phyloP scores from a whole-genome alignment of 2,113 vertebrate genomes.

The Myxocyprinus asiaticus region DNA sequence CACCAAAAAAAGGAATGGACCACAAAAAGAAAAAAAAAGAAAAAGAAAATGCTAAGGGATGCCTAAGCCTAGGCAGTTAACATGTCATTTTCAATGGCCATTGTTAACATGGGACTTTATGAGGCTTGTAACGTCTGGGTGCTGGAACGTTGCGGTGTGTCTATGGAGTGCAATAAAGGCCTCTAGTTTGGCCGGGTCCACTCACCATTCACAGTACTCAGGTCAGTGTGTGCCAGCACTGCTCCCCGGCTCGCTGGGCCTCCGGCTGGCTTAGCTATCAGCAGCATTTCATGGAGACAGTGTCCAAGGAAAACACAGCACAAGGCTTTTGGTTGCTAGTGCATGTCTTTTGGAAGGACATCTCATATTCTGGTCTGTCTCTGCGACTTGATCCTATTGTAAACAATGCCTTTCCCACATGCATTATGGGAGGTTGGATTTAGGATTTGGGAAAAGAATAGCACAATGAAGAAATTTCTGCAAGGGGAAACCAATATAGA shows the following conservation, averaged over 20 bases:
- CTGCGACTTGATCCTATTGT: constrained; percentile 58
- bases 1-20: constrained; percentile 45
- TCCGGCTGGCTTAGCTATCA: constrained; percentile 55
- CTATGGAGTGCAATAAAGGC: constrained; percentile 46
- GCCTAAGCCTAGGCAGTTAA: constrained; percentile 50
- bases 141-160: constrained; percentile 12
- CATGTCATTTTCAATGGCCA: constrained; percentile 43
- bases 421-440: constrained; percentile 57
- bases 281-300: constrained; percentile 53
- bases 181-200: constrained; percentile 44
- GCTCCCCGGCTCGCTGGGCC: constrained; percentile 52
- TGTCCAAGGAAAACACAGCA: constrained; percentile 71
- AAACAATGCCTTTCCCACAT: constrained; percentile 68
- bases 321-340: constrained; percentile 62
- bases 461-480: constrained; percentile 21
- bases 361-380: constrained; percentile 56
- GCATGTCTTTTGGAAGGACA: constrained; percentile 66
- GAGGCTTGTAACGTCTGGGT: constrained; percentile 36
- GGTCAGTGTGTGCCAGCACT: constrained; percentile 54
- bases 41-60: constrained; percentile 38
- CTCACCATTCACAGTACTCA: constrained; percentile 54
- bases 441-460: constrained; percentile 47
- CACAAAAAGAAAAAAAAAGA: constrained; percentile 1
- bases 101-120: constrained; percentile 62
- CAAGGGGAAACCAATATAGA: constrained; percentile 42